phyloP scores from a whole-genome alignment of 2,797 vertebrate genomes.

The Petrocephalus schoutedeni region DNA sequence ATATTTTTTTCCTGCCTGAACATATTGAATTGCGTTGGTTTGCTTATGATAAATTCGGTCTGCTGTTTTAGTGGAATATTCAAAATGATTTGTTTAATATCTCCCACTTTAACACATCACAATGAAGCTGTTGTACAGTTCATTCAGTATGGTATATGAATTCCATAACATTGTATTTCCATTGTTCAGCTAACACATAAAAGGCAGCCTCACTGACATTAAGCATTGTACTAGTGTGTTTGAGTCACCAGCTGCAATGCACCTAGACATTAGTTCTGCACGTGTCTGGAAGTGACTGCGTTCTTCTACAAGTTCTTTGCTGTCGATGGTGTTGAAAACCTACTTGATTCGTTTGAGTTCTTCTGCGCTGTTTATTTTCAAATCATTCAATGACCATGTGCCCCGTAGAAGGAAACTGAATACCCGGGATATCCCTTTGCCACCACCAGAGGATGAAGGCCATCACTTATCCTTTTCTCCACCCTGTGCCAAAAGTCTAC shows the following conservation, averaged over 20 bases:
- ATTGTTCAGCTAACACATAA: neutral
- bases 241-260: neutral
- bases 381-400: neutral
- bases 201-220: neutral
- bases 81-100: neutral
- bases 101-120: neutral
- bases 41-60: neutral
- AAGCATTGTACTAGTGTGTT: neutral
- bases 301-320: neutral
- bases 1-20: neutral
- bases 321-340: neutral
- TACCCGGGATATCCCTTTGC: neutral
- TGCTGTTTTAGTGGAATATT: neutral
- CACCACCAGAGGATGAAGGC: neutral
- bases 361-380: neutral
- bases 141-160: neutral
- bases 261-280: neutral
- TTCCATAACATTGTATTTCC: neutral
- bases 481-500: neutral
- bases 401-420: neutral
- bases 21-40: neutral
- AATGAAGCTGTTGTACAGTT: neutral
- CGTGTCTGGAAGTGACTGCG: neutral
- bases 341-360: neutral
- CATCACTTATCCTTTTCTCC: neutral